These are phyloP conservation scores for Drosophila sproati DNA, from an alignment of 1,140 invertebrate species.

Conservation along the genomic window DNA sequence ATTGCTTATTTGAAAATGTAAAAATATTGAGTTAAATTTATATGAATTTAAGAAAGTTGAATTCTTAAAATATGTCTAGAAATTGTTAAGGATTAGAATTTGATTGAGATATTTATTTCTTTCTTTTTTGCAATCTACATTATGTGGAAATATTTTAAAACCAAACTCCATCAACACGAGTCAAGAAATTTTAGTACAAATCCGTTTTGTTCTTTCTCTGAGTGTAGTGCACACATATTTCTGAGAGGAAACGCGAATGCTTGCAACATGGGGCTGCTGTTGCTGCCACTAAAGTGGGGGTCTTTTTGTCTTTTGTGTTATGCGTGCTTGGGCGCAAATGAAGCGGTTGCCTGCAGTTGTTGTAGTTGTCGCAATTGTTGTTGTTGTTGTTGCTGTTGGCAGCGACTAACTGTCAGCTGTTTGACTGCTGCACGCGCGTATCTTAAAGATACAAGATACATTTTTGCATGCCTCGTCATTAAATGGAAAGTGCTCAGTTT, in stretches of 20 bases:
- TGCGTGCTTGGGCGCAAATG: constrained; percentile 79
- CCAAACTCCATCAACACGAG: no score
- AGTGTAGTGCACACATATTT: no score
- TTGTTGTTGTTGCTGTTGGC: neutral
- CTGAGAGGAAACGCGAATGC: constrained; percentile 9
- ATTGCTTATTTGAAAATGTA: no score
- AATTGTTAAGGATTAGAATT: no score
- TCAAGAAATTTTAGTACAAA: no score
- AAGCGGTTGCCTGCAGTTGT: constrained; percentile 59
- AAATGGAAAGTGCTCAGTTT: constrained; percentile 70
- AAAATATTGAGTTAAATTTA: no score
- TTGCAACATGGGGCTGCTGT: constrained; percentile 51
- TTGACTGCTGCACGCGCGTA: constrained; percentile 60
- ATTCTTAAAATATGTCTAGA: no score
- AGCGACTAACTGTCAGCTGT: constrained; percentile 61
- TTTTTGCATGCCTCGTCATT: constrained; percentile 49
- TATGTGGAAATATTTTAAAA: no score
- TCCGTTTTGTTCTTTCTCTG: no score
- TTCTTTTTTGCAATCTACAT: no score
- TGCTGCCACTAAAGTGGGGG: constrained; percentile 39
- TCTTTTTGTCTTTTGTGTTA: constrained; percentile 70
- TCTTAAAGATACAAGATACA: constrained; percentile 69
- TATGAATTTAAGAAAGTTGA: no score
- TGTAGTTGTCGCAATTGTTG: neutral
- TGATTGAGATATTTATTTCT: no score